Evolutionary conservation across 2,888 invertebrate genomes (phyloP).

Genomic region (Aspidiotus destructor): DNA sequence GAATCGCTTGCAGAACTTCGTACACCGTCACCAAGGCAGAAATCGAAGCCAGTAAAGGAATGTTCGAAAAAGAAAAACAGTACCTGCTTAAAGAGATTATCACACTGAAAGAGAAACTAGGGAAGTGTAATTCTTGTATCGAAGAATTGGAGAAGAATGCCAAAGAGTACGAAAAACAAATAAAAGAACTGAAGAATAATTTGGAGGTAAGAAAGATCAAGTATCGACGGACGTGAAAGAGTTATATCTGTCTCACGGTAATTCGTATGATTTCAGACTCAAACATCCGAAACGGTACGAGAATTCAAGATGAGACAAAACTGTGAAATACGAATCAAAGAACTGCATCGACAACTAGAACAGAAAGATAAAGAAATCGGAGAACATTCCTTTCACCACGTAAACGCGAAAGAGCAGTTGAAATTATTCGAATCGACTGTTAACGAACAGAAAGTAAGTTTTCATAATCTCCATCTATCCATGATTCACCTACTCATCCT

Average conservation of each 20-base stretch:
- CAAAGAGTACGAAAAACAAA: constrained; percentile 9
- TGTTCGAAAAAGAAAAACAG: constrained; percentile 30
- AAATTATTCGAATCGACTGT: constrained; percentile 23
- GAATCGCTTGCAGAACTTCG: background rate
- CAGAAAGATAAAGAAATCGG: constrained; percentile 19
- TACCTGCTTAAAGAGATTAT: constrained; percentile 25
- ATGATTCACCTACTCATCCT: background rate
- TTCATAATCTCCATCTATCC: background rate
- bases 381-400: constrained; percentile 11
- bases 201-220: constrained; percentile 11
- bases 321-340: constrained; percentile 17
- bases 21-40: constrained; percentile 18
- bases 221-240: background rate
- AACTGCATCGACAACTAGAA: constrained; percentile 26
- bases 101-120: constrained; percentile 19
- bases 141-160: constrained; percentile 14
- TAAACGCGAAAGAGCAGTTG: constrained; percentile 23
- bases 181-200: constrained; percentile 14
- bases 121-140: background rate
- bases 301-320: constrained; percentile 19
- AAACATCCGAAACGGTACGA: constrained; percentile 18
- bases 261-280: constrained; percentile 9
- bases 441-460: constrained; percentile 29
- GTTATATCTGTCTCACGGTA: background rate
- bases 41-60: constrained; percentile 21